A percentile compares a stretch with the other conserved stretches of the same genome.
These are phyloP conservation scores for Hedychridium roseum DNA, from an alignment of 2,888 invertebrate genomes.

Conservation along the genomic window DNA sequence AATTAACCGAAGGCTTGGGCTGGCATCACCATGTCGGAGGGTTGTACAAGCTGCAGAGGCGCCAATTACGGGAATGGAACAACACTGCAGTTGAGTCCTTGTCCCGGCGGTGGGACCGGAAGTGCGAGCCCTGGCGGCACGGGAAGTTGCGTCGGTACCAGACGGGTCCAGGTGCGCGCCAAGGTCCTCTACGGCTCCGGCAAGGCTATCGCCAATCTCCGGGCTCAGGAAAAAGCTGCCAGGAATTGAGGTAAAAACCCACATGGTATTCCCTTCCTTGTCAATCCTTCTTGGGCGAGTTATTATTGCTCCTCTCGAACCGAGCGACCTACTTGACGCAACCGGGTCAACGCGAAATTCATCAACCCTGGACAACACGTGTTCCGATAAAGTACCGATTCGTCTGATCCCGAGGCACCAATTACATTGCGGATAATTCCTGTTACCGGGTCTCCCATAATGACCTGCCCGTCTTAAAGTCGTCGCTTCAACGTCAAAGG, in stretches of 20 bases:
- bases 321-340: too few relatives aligned
- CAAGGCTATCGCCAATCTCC: slow-evolving; percentile 55
- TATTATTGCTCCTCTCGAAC: too few relatives aligned
- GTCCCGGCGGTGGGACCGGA: slow-evolving; percentile 45
- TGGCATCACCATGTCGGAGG: slow-evolving; percentile 58
- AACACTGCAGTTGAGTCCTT: slow-evolving; percentile 44
- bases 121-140: slow-evolving; percentile 31
- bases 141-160: slow-evolving; percentile 30
- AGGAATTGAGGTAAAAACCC: slow-evolving; percentile 37
- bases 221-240: slow-evolving; percentile 56
- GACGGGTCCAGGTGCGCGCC: slow-evolving; percentile 54
- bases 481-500: too few relatives aligned
- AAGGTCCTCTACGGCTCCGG: slow-evolving; percentile 57
- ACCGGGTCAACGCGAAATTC: too few relatives aligned
- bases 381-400: too few relatives aligned
- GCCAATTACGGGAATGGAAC: slow-evolving; percentile 49
- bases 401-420: too few relatives aligned
- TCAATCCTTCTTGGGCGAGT: background rate
- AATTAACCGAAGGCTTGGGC: too few relatives aligned
- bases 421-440: too few relatives aligned
- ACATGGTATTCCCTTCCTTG: background rate
- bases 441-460: too few relatives aligned
- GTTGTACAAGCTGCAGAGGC: slow-evolving; percentile 55
- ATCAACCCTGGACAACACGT: too few relatives aligned
- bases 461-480: too few relatives aligned